A percentile compares a stretch with the other conserved stretches of the same genome.
Conservation (phyloP, 2,113 vertebrate species). For the Chaetodon trifascialis region DNA sequence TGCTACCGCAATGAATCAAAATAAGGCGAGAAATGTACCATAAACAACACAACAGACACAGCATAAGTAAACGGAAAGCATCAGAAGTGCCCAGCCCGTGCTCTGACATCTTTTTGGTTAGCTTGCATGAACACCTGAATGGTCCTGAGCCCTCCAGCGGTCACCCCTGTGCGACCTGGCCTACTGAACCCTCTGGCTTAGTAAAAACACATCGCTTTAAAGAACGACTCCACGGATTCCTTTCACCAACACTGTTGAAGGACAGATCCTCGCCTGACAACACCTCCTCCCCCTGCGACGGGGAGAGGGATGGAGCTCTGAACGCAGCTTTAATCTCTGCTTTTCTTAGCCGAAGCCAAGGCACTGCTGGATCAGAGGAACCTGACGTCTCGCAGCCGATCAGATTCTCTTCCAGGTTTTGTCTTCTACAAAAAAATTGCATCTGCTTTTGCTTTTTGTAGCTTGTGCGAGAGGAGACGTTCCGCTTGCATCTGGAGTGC, state of each 20-base stretch:
- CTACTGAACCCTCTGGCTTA: conserved; percentile 68
- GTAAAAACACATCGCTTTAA: conserved; percentile 71
- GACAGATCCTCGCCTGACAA: conserved; percentile 69
- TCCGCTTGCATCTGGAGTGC: conserved; percentile 45
- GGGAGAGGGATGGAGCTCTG: conserved; percentile 65
- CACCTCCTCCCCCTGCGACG: conserved; percentile 26
- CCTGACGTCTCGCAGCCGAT: conserved; percentile 54
- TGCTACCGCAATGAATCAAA: background rate
- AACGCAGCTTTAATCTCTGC: conserved; percentile 71
- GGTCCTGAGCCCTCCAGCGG: conserved; percentile 73
- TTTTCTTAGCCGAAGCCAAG: conserved; percentile 79
- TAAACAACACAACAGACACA: background rate
- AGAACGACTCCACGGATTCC: conserved; percentile 82
- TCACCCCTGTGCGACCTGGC: conserved; percentile 47
- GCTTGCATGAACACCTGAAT: conserved; percentile 57
- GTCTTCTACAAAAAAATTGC: conserved; percentile 48
- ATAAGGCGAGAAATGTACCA: background rate
- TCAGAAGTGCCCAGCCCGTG: background rate
- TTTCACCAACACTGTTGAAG: conserved; percentile 90
- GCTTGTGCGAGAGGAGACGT: conserved; percentile 59
- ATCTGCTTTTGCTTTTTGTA: conserved; percentile 65
- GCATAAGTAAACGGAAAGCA: too few relatives aligned
- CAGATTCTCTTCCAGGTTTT: conserved; percentile 69
- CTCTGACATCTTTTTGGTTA: conserved; percentile 51
- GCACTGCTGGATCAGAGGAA: conserved; percentile 83